Conservation (phyloP, 2,888 invertebrate species). For the Parnassius mnemosyne region DNA sequence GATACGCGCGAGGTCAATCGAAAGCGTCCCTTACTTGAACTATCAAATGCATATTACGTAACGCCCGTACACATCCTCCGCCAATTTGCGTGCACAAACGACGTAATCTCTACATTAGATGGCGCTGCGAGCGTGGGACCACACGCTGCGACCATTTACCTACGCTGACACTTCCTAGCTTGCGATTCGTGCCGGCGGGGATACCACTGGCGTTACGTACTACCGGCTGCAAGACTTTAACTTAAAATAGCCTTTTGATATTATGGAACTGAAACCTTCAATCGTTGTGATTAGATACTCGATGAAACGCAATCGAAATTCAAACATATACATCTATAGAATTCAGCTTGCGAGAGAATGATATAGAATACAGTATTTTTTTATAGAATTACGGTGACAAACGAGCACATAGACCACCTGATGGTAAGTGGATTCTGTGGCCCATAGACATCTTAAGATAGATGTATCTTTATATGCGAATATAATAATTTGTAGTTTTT, state of each 20-base stretch:
- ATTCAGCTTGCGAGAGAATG: too few relatives aligned
- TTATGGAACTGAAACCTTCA: too few relatives aligned
- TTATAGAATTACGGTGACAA: too few relatives aligned
- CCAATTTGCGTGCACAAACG: constrained; percentile 23
- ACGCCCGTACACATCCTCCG: constrained; percentile 20
- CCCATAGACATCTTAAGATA: too few relatives aligned
- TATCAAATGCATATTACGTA: constrained; percentile 26
- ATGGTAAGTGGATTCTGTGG: too few relatives aligned
- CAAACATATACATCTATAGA: too few relatives aligned
- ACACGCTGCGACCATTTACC: constrained; percentile 18
- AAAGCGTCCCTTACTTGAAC: constrained; percentile 16
- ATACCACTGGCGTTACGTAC: background rate
- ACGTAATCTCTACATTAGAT: constrained; percentile 21
- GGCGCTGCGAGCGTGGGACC: constrained; percentile 20
- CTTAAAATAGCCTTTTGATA: background rate
- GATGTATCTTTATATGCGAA: too few relatives aligned
- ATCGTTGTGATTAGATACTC: too few relatives aligned
- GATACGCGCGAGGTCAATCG: constrained; percentile 19
- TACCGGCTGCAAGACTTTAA: background rate
- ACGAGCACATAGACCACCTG: too few relatives aligned
- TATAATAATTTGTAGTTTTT: too few relatives aligned
- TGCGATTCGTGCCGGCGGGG: background rate
- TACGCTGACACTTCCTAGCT: constrained; percentile 17
- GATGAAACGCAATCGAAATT: too few relatives aligned
- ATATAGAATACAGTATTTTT: too few relatives aligned